Percentiles rank a stretch among this genome's conserved stretches.
Evolutionary conservation across 1,140 invertebrate genomes (phyloP).

Genomic region (Drosophila watanabei): DNA sequence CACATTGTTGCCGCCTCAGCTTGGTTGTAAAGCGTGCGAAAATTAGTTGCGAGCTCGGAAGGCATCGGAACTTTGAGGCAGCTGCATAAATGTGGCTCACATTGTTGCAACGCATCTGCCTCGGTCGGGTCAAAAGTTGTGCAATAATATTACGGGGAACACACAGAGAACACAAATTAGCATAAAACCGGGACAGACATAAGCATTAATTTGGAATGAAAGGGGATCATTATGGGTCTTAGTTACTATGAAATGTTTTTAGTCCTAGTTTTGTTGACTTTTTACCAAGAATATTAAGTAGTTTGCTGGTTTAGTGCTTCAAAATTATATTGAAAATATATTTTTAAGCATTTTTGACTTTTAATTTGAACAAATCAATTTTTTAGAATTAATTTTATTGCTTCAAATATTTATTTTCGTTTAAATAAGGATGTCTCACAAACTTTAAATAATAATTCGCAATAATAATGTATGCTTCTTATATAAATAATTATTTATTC

Average conservation of each 20-base stretch:
- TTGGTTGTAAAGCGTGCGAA: constrained; percentile 43
- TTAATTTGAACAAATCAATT: not conserved
- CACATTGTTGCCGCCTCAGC: constrained; percentile 59
- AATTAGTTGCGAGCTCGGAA: constrained; percentile 58
- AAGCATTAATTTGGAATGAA: not conserved
- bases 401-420: not conserved
- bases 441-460: not conserved
- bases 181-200: not conserved
- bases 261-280: not conserved
- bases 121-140: not conserved
- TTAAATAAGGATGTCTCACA: not conserved
- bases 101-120: constrained; percentile 52
- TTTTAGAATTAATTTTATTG: too few species aligned
- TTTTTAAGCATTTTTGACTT: not conserved
- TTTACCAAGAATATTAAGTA: not conserved
- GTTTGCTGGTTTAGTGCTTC: not conserved
- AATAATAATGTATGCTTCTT: too few species aligned
- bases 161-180: too few species aligned
- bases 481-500: not conserved
- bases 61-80: constrained; percentile 30
- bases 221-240: too few species aligned
- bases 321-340: not conserved
- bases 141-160: not conserved
- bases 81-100: constrained; percentile 39
- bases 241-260: not conserved